Percentiles rank a stretch among this genome's conserved stretches.
Evolutionary conservation across 2,797 vertebrate species (phyloP).

Genomic region (Siniperca obscura): DNA sequence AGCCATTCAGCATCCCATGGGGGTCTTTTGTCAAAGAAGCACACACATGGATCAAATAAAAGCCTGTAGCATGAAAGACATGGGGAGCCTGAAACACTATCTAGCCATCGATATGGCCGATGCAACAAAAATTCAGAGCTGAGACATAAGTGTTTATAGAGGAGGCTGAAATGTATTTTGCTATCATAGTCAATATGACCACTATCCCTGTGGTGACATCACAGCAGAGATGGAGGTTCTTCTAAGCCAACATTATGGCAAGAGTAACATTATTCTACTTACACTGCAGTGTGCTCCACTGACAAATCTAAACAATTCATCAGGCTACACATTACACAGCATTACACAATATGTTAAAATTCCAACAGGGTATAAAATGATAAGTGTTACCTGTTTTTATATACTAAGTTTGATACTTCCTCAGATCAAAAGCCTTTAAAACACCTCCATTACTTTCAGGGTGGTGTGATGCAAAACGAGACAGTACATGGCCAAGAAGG

Average conservation of each 20-base stretch:
- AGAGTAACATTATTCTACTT: background rate
- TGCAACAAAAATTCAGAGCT: conserved; percentile 13
- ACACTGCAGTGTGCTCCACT: background rate
- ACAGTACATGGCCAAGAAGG: conserved; percentile 45
- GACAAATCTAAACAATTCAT: conserved; percentile 9
- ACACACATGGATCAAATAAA: conserved; percentile 42
- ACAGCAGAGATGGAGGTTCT: conserved; percentile 6
- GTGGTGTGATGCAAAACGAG: conserved; percentile 27
- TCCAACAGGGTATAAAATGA: background rate
- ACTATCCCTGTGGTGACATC: conserved; percentile 35
- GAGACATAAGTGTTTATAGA: background rate
- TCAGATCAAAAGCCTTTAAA: background rate
- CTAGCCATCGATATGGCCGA: background rate
- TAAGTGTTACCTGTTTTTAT: background rate
- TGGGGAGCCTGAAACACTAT: conserved; percentile 14
- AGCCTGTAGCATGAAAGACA: background rate
- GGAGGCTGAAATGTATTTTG: conserved; percentile 13
- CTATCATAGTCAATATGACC: conserved; percentile 24
- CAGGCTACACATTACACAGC: background rate
- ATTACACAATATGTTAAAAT: conserved; percentile 1
- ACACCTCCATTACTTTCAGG: background rate
- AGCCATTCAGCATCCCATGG: conserved; percentile 19
- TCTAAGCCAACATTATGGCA: conserved; percentile 8
- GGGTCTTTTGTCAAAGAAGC: conserved; percentile 27
- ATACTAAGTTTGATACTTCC: background rate